Evolutionary conservation across 2,888 invertebrate species (phyloP).

Genomic region (Latheticus oryzae): DNA sequence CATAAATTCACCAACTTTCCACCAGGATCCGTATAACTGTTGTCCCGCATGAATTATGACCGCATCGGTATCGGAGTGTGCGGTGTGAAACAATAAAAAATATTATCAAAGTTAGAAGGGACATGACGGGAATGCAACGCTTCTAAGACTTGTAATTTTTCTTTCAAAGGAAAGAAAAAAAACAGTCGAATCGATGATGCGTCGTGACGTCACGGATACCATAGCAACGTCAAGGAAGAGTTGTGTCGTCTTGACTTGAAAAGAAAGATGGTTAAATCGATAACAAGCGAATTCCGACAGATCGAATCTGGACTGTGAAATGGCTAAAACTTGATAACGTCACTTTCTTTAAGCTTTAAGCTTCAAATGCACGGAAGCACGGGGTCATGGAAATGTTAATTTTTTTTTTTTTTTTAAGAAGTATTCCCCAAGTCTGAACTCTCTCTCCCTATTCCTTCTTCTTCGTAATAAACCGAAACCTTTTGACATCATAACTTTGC

Average conservation of each 20-base stretch:
- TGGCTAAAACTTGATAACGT: too few species aligned
- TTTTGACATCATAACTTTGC: slow-evolving; percentile 62
- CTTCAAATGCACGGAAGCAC: too few species aligned
- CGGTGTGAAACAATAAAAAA: slow-evolving; percentile 48
- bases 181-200: too few species aligned
- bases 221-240: too few species aligned
- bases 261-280: too few species aligned
- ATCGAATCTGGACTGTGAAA: too few species aligned
- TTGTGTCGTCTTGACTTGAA: too few species aligned
- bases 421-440: background rate
- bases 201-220: too few species aligned
- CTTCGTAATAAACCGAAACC: slow-evolving; percentile 61
- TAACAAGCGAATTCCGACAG: too few species aligned
- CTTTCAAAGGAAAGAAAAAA: background rate
- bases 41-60: slow-evolving; percentile 52
- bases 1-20: slow-evolving; percentile 59
- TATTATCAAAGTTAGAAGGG: slow-evolving; percentile 46
- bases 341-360: too few species aligned
- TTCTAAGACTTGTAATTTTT: background rate
- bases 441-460: slow-evolving; percentile 50
- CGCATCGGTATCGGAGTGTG: slow-evolving; percentile 46
- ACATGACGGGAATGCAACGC: slow-evolving; percentile 32
- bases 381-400: too few species aligned
- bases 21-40: slow-evolving; percentile 57
- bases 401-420: too few species aligned